phyloP scores from a whole-genome alignment of 2,888 invertebrate genomes.

The Campaea margaritaria region DNA sequence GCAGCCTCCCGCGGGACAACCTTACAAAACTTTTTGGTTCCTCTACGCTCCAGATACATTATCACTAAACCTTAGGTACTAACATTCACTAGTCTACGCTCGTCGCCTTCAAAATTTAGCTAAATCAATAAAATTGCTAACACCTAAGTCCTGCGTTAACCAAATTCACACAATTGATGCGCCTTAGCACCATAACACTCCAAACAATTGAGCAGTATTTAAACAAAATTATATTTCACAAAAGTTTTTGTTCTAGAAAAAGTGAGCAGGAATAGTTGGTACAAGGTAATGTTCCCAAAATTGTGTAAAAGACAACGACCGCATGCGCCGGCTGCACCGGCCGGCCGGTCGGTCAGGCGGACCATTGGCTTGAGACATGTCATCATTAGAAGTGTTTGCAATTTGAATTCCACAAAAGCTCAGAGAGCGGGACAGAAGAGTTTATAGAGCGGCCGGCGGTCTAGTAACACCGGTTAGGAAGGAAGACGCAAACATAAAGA shows the following conservation, averaged over 20 bases:
- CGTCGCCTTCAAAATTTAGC: slow-evolving; percentile 6
- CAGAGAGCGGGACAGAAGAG: background rate
- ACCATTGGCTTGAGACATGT: too few relatives aligned
- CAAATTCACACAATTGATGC: slow-evolving; percentile 29
- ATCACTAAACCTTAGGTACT: slow-evolving; percentile 44
- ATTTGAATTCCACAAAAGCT: too few relatives aligned
- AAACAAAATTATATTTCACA: slow-evolving; percentile 41
- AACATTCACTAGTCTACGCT: slow-evolving; percentile 46
- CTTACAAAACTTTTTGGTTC: slow-evolving; percentile 59
- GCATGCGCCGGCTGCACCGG: background rate
- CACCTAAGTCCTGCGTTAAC: slow-evolving; percentile 12
- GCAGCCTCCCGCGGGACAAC: slow-evolving; percentile 35
- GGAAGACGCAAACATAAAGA: slow-evolving; percentile 39
- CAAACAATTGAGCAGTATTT: slow-evolving; percentile 54
- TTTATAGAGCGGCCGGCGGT: background rate
- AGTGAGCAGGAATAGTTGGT: slow-evolving; percentile 58
- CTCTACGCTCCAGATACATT: slow-evolving; percentile 54
- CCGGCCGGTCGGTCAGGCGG: background rate
- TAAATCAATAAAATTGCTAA: slow-evolving; percentile 19
- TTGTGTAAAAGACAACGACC: background rate
- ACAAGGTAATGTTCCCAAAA: slow-evolving; percentile 18
- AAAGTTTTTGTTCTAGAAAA: slow-evolving; percentile 54
- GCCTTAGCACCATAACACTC: slow-evolving; percentile 44
- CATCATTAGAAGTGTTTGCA: too few relatives aligned
- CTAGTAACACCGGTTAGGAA: slow-evolving; percentile 37